A percentile compares a stretch with the other conserved stretches of the same genome.
Conservation (phyloP, 2,888 invertebrate genomes). For the Operophtera brumata region DNA sequence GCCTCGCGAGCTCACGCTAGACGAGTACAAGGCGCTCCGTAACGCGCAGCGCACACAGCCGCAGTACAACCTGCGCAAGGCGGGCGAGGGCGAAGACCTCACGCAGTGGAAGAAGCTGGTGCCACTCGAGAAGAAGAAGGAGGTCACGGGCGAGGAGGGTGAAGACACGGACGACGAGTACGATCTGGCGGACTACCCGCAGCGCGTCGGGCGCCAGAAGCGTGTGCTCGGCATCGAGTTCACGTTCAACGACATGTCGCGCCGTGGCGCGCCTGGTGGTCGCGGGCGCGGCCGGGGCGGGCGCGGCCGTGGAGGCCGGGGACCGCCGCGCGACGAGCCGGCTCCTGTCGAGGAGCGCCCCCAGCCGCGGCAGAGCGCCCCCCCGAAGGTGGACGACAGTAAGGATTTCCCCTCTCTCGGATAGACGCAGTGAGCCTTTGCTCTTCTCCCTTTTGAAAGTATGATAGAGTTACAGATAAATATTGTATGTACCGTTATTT, state of each 20-base stretch:
- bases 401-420: constrained; percentile 97
- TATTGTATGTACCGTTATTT: constrained; percentile 81
- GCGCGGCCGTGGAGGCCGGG: constrained; percentile 75
- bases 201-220: constrained; percentile 92
- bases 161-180: constrained; percentile 87
- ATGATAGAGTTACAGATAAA: constrained; percentile 77
- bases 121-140: constrained; percentile 88
- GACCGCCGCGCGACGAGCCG: constrained; percentile 59
- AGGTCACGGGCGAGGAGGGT: constrained; percentile 81
- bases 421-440: constrained; percentile 77
- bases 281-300: constrained; percentile 83
- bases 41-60: constrained; percentile 90
- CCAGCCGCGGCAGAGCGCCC: constrained; percentile 61
- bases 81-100: constrained; percentile 95
- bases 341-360: constrained; percentile 62
- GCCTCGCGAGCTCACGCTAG: constrained; percentile 93
- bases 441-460: constrained; percentile 72
- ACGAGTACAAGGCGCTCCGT: constrained; percentile 96
- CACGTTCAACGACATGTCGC: constrained; percentile 90
- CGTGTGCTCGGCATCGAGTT: constrained; percentile 93
- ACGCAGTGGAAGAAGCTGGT: constrained; percentile 96
- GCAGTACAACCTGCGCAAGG: constrained; percentile 94
- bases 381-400: constrained; percentile 96
- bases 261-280: constrained; percentile 81
- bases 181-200: constrained; percentile 89